Base-by-base conservation (phyloP, 2,888 invertebrate genomes). In the Melieria omissa region DNA sequence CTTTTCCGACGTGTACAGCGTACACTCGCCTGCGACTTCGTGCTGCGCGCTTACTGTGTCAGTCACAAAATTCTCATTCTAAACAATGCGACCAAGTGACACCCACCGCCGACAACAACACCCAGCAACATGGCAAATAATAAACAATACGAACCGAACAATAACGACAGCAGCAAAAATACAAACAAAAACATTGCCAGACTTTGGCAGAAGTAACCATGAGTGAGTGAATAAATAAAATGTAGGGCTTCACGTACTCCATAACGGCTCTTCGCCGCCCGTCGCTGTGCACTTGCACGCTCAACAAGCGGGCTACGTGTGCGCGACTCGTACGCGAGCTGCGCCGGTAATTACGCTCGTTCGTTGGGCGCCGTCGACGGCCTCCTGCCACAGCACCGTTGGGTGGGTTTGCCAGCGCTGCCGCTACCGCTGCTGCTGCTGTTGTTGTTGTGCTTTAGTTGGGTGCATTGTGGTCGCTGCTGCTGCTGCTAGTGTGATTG, bases 201-300 rank as follows among this genome's bases (percentile, higher is more conserved):
- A 29, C 29, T 63, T 49, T 16, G 45, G 55, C 41, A 47, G 65
- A 63, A 71, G 65, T 66, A 66, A 65, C 45, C 68, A 62, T 62
- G 46, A 62, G 60, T 61, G 44, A 69, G 65, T 73, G 64, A 66
- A 65, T 71, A 70, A 65, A 67, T 65, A 67, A 70, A 73, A 75
- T 75, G 65, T 75, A 74, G 73, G 73, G 75, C 74, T 75, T 75
- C 73, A 62, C 60, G 60, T 46, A 49, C 41, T 62, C 62, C 62
- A 55, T n/a, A 41, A 46, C 49, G 45, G 8, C 29, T 62, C 62
- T 69, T 54, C 69, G 46, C 46, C 16, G 62, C 69, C 55, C 69
- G 54, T 45, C 61, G 41, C 61, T 42, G 10, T 47, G 12, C 9
- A 66, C 8, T 29, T 4, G 41, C 16, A 54, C 12, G 9, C n/a